Evolutionary conservation across 2,797 vertebrate species (phyloP).

Genomic region (Brachyalestes nurse): DNA sequence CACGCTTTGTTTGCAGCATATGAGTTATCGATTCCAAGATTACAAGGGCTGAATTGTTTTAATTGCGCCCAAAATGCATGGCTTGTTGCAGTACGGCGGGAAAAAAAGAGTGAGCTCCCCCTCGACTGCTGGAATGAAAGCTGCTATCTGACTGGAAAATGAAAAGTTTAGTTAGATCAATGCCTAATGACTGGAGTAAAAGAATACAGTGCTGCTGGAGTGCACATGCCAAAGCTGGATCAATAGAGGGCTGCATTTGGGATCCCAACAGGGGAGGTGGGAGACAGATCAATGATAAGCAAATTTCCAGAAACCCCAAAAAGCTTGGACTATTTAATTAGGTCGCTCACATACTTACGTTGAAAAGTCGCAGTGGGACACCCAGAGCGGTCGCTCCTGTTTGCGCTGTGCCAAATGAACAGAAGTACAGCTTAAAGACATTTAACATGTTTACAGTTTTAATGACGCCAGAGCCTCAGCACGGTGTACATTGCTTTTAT

Average conservation of each 20-base stretch:
- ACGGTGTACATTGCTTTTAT: neutral
- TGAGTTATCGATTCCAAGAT: constrained; percentile 61
- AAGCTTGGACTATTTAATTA: constrained; percentile 78
- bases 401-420: constrained; percentile 32
- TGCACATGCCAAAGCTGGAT: constrained; percentile 74
- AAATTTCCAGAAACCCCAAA: constrained; percentile 78
- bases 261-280: constrained; percentile 73
- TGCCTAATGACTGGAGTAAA: constrained; percentile 80
- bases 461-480: constrained; percentile 25
- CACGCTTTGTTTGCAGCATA: constrained; percentile 61
- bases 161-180: constrained; percentile 76
- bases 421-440: constrained; percentile 12
- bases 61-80: constrained; percentile 67
- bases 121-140: constrained; percentile 65
- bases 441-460: constrained; percentile 44
- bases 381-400: constrained; percentile 62
- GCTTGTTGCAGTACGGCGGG: constrained; percentile 56
- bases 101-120: constrained; percentile 59
- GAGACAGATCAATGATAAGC: constrained; percentile 80
- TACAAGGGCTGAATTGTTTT: constrained; percentile 59
- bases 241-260: constrained; percentile 77
- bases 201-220: constrained; percentile 76
- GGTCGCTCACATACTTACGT: constrained; percentile 66
- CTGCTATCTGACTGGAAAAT: constrained; percentile 70
- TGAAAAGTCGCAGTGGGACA: constrained; percentile 64